Evolutionary conservation across 2,113 vertebrate species (phyloP).

Genomic region (Fukomys damarensis): DNA sequence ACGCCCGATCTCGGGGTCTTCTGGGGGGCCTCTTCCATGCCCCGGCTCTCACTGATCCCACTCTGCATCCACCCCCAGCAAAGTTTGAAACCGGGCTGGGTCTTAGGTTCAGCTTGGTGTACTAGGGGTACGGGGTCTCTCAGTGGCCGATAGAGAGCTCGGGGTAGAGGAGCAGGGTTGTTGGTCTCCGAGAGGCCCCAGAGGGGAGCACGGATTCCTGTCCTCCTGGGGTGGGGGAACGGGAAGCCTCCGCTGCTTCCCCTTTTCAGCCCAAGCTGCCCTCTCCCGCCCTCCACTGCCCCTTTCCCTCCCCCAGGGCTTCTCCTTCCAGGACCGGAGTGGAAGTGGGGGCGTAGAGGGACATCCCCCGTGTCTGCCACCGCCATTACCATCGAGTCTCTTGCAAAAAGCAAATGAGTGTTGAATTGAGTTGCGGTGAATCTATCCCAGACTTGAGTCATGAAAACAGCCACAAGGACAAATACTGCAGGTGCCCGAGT

Average conservation of each 20-base stretch:
- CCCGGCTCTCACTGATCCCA: not conserved
- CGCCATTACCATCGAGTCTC: conserved; percentile 2
- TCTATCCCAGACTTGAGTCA: conserved; percentile 47
- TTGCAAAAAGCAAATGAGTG: conserved; percentile 47
- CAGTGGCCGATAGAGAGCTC: not conserved
- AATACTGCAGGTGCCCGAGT: conserved; percentile 51
- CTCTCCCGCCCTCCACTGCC: not conserved
- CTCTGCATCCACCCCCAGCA: conserved; percentile 49
- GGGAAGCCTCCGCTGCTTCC: not conserved
- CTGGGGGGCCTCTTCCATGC: not conserved
- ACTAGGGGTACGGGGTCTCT: not conserved
- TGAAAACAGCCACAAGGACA: conserved; percentile 54
- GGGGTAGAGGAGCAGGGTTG: not conserved
- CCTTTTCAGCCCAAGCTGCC: not conserved
- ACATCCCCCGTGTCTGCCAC: not conserved
- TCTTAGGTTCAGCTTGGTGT: not conserved
- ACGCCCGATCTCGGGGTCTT: not conserved
- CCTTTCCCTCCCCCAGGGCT: not conserved
- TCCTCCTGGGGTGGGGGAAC: not conserved
- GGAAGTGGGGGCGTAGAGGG: not conserved
- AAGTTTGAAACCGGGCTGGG: conserved; percentile 59
- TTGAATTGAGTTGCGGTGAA: conserved; percentile 54
- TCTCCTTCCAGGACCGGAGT: not conserved
- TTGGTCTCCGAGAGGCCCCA: not conserved
- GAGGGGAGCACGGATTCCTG: not conserved